Base-by-base conservation (phyloP, 2,113 vertebrate species). In the Megaceryle maxima region DNA sequence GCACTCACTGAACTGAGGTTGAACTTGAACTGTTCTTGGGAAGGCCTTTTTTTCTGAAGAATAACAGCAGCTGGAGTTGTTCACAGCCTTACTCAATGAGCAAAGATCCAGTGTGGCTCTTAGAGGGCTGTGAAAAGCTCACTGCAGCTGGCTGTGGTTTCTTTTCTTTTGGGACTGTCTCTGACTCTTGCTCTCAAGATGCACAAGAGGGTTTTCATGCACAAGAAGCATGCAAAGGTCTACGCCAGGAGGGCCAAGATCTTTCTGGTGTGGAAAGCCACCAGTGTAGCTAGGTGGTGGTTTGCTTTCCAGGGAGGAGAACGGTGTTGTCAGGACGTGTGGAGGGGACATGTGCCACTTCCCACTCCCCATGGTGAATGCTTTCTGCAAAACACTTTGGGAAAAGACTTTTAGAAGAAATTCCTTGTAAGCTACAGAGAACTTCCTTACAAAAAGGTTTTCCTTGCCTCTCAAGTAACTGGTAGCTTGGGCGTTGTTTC, bases 321-420 rank as follows among this genome's bases (percentile, higher is more conserved):
- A 13, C 11, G 41, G 21, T 1, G 0, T 53, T 48, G 77, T 2
- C 5, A 68, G 51, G 77, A 31, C 0, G 0, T 16, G 18, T 16
- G 48, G 66, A 63, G 50, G 50, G 29, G 29, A 29, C 7, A 22
- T 2, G 2, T 35, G 55, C 48, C 29, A 57, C 43, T 79, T 69
- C 31, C n/a, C 1, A 1, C 37, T 56, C 37, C 8, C 37, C 3
- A 0, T 16, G 15, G 33, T 53, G 55, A 87, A 46, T 12, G 16
- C 9, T 55, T 12, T 66, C 69, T 22, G 19, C 16, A 35, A 44
- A 39, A 2, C 8, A 26, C 68, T 63, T 35, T 44, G 22, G 29
- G 16, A 66, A 81, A 70, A 48, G 51, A n/a, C 26, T 31, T 50
- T 72, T n/a, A 39, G 51, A 88, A 60, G 35, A 31, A 67, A 26